Base-by-base conservation (phyloP, 2,888 invertebrate species). In the Euphydryas editha region DNA sequence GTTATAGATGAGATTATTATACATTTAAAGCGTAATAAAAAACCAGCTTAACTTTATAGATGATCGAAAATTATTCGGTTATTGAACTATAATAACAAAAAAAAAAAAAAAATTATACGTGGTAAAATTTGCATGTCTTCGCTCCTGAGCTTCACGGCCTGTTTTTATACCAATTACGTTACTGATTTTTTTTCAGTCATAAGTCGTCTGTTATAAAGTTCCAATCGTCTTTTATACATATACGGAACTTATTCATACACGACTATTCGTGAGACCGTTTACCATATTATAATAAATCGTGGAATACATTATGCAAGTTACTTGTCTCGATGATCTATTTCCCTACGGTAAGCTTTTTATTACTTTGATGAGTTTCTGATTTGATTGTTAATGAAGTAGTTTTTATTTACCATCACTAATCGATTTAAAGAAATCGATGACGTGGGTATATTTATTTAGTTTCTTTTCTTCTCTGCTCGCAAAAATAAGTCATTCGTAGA, bases 1-100 rank as follows among this genome's bases (percentile, higher is more conserved):
- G 17, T 51, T 59, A 65, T 51, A 68, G 24, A n/a, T 39, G 72
- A 71, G 76, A 73, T 67, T 71, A 73, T 71, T 71, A 68, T 55
- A 59, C 69, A 59, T 47, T 65, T 63, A 65, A 60, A n/a, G 37
- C 63, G 67, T 67, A 55, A 55, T 58, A 54, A 54, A 47, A 59
- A 37, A 36, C 6, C 2, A 46, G 15, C 20, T 3, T 18, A 17
- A 15, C 46, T n/a, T 13, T 30, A n/a, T 54, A 3, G 30, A 15
- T 18, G 36, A 17, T 59, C 59, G 30, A 47, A 59, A 47, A 46
- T 59, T 17, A 18, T 46, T 46, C 30, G 56, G 46, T 24, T 30
- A 59, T 59, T 21, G 59, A 59, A 59, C 18, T 24, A 6, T 21
- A 21, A 18, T 1, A 59, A n/a, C 21, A 58, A 58, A 20, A 42